Evolutionary conservation across 92 coral and sea anemone species (phyloP), one percentile per base, ranked within the genome.

Genomic region (Phymanthus crucifer): DNA sequence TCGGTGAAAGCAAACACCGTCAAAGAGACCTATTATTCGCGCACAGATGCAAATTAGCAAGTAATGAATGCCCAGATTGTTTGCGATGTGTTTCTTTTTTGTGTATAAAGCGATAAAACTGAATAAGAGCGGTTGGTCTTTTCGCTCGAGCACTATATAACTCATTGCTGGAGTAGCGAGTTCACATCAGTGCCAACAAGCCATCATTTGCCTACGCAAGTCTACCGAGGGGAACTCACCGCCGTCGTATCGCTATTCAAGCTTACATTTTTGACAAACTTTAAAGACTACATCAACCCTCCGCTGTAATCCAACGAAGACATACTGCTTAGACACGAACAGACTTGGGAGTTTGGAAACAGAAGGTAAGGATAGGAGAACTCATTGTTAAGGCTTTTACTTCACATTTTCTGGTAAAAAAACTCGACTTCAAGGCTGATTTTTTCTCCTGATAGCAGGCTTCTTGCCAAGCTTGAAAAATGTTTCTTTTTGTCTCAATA

Each of bases 1-100:
- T 57, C 40, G 43, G 74, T 73, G 36, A 72, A 77, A 82, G 74
- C 54, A 32, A 37, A 73, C 23, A 74, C 79, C 80, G 86, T 78
- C 64, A 56, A 76, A 48, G 38, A 34, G 80, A 65, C 35, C 48
- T 38, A 66, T 82, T 74, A 82, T 82, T 56, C 23, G 29, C 78
- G 11, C 71, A 57, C 48, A 78, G 40, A 74, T 73, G 79, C 58
- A 73, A 82, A 82, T 82, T 33, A 82, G 73, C 29, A 3, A 18
- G 72, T 73, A 82, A 82, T 82, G 79, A 82, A 75, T 61, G 73
- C 33, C 73, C 72, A 74, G 66, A 58, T 82, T 82, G 86, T 61
- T 75, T 35, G 73, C 54, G 74, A 67, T 75, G 79, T 74, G 71
- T 76, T 76, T 76, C 80, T 24, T 76, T 65, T 76, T 76, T 76